Evolutionary conservation across 2,888 invertebrate species (phyloP).

Genomic region (Bugula neritina): DNA sequence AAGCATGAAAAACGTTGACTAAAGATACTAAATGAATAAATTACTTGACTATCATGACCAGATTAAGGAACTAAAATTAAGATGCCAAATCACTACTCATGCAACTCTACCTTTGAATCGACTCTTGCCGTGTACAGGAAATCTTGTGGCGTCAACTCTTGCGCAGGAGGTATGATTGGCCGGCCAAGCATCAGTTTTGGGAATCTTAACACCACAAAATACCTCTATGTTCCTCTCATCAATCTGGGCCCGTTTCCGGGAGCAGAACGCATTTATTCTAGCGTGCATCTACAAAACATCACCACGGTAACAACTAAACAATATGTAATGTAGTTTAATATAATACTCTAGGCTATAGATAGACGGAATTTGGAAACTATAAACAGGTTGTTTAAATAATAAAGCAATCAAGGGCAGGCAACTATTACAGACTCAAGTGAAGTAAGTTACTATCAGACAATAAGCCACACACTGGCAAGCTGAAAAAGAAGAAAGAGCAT

Average conservation of each 20-base stretch:
- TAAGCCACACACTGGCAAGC: too few relatives aligned
- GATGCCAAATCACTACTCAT: background rate
- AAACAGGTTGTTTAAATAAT: too few relatives aligned
- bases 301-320: background rate
- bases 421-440: too few relatives aligned
- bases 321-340: background rate
- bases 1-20: too few relatives aligned
- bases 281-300: background rate
- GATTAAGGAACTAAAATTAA: too few relatives aligned
- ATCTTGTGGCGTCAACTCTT: background rate
- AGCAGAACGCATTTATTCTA: background rate
- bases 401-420: too few relatives aligned
- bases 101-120: background rate
- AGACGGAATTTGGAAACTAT: background rate
- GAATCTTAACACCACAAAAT: background rate
- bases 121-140: background rate
- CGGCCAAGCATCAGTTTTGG: background rate
- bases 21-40: too few relatives aligned
- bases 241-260: background rate
- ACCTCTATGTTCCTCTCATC: background rate
- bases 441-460: too few relatives aligned
- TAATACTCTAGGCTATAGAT: background rate
- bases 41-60: too few relatives aligned
- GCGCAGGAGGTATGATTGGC: background rate
- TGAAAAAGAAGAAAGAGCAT: too few relatives aligned